Evolutionary conservation across 2,113 vertebrate species (phyloP), one percentile per base, ranked within the genome.

Genomic region (Empidonax traillii): DNA sequence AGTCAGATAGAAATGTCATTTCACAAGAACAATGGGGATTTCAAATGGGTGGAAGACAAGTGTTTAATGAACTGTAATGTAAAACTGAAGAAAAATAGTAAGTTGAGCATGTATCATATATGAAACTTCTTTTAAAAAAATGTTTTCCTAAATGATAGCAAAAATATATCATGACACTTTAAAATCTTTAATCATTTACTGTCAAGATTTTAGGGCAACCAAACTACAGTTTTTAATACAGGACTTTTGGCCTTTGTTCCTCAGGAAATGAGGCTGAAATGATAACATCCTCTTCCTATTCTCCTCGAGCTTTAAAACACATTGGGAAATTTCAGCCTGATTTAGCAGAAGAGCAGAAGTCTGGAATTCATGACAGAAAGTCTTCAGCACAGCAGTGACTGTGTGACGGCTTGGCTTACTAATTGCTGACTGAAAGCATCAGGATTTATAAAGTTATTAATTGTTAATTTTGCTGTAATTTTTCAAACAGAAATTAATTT

Each of bases 81-180:
- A 66, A 87, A 97, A 80, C 82, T 74, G 82, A 93, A 94, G 80
- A 90, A 95, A 74, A 94, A 66, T 11, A 94, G 55, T 75, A 98
- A 97, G 84, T 73, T 92, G 25, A 93, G 69, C 91, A 53, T 89
- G 22, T 33, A 37, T 67, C 33, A 10, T n/a, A 35, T 55, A 71
- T 96, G 63, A 95, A 94, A 67, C 20, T 73, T 71, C 37, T 67
- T 93, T 94, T 27, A 53, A 90, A 94, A 84, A 86, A 84, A 8
- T 66, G 2, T 62, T 94, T 94, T 97, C 82, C 71, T 93, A 92
- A 72, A 91, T 89, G 59, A 63, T 78, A 89, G 75, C 61, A 91
- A 74, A 94, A 92, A 78, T 25, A 4, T 46, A 24, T 78, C 5
- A n/a, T 28, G 52, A 67, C 3, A 5, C 55, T 87, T 74, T 58